Evolutionary conservation across 2,113 vertebrate genomes (phyloP).

Genomic region (Bubalus kerabau): DNA sequence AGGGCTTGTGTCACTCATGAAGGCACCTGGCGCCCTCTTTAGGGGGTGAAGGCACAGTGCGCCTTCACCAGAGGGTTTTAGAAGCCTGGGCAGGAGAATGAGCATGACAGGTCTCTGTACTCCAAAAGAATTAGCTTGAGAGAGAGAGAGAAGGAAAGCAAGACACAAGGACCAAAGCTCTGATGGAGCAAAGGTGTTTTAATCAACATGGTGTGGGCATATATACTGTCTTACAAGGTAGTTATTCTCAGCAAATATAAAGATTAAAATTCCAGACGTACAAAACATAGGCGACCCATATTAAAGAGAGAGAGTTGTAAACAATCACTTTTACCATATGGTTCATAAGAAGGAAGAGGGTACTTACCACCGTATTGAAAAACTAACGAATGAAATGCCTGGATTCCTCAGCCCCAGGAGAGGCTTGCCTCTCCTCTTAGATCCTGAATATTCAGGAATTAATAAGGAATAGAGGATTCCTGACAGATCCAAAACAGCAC

Average conservation of each 20-base stretch:
- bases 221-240: not conserved
- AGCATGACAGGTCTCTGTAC: fast-evolving
- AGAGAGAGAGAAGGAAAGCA: not conserved
- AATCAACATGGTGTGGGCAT: not conserved
- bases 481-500: no score
- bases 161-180: not conserved
- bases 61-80: no score
- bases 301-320: not conserved
- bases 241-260: not conserved
- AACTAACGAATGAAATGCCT: not conserved
- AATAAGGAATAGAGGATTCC: no score
- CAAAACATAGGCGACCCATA: not conserved
- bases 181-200: not conserved
- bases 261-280: not conserved
- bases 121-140: not conserved
- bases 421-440: no score
- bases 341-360: not conserved
- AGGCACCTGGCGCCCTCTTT: no score
- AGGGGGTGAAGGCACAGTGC: no score
- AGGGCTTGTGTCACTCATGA: no score
- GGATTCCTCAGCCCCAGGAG: not conserved
- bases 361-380: not conserved
- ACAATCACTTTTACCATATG: not conserved
- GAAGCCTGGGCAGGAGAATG: no score
- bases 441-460: no score